Evolutionary conservation across 2,797 vertebrate species (phyloP).

Genomic region (Holocentrus rufus): DNA sequence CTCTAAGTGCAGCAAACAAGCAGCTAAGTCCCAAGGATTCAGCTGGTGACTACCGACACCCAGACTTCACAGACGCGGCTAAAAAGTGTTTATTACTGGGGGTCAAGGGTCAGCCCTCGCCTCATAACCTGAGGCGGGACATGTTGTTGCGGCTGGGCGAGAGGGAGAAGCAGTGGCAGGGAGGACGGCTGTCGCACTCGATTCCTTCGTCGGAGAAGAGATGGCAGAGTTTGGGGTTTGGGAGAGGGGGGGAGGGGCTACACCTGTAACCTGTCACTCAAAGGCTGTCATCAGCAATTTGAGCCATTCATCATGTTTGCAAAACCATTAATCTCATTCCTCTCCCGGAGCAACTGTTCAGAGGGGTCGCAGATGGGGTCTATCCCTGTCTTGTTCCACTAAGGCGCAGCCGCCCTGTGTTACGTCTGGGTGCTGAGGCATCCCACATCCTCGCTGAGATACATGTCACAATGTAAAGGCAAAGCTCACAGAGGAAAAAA

Average conservation of each 20-base stretch:
- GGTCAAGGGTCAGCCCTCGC: constrained; percentile 74
- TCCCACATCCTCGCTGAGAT: constrained; percentile 48
- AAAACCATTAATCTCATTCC: constrained; percentile 83
- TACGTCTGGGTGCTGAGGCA: constrained; percentile 29
- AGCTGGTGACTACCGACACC: constrained; percentile 68
- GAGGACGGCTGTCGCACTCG: constrained; percentile 72
- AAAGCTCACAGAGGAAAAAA: constrained; percentile 45
- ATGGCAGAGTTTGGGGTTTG: constrained; percentile 42
- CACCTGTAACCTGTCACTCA: constrained; percentile 86
- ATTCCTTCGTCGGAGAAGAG: constrained; percentile 48
- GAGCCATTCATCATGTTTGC: constrained; percentile 82
- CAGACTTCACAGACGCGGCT: constrained; percentile 73
- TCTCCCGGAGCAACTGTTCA: constrained; percentile 71
- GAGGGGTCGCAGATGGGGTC: constrained; percentile 66
- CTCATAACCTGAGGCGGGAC: constrained; percentile 71
- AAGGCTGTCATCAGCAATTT: constrained; percentile 77
- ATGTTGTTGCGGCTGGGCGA: constrained; percentile 60
- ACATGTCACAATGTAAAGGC: constrained; percentile 57
- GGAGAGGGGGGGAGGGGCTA: constrained; percentile 50
- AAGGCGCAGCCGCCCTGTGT: constrained; percentile 58
- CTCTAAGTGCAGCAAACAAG: constrained; percentile 72
- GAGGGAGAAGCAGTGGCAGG: constrained; percentile 52
- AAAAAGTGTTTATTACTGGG: constrained; percentile 80
- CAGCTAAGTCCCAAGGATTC: constrained; percentile 77
- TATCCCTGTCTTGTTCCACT: constrained; percentile 49